These are phyloP conservation scores for Sitophilus oryzae DNA, from an alignment of 1,140 invertebrate genomes.

Conservation along the genomic window DNA sequence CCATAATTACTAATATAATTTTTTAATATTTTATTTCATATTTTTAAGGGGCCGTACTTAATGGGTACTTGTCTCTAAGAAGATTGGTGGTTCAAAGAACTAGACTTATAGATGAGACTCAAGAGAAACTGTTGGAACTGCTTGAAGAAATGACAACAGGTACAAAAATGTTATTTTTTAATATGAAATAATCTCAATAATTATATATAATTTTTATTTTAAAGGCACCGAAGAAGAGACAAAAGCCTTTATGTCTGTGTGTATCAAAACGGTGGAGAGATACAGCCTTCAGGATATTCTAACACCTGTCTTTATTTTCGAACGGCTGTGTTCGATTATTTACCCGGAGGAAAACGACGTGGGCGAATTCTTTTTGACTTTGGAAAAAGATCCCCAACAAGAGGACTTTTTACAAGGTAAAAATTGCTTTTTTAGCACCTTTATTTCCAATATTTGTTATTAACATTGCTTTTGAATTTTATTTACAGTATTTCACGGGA, in stretches of 20 bases:
- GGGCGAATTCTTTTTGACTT: conserved; percentile 90
- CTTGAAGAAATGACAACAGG: conserved; percentile 95
- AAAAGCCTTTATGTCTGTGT: conserved; percentile 94
- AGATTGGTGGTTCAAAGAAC: conserved; percentile 91
- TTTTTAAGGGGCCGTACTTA: conserved; percentile 64
- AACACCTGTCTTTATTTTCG: conserved; percentile 96
- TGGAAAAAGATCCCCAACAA: conserved; percentile 97
- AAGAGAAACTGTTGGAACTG: conserved; percentile 89
- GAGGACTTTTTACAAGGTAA: conserved; percentile 89
- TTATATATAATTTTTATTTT: conserved; percentile 26
- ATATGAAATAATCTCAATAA: conserved; percentile 13
- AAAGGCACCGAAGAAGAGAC: conserved; percentile 91
- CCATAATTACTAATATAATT: not conserved
- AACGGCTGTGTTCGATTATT: conserved; percentile 94
- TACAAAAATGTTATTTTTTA: conserved; percentile 33
- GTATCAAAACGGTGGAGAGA: conserved; percentile 92
- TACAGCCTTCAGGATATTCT: conserved; percentile 87
- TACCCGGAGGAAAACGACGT: conserved; percentile 96
- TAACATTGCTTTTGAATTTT: no score
- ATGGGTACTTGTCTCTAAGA: conserved; percentile 87
- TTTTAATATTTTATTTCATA: not conserved
- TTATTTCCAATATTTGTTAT: no score
- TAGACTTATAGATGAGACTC: conserved; percentile 91
- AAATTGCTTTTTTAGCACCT: no score
- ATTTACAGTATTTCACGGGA: no score